phyloP scores from a whole-genome alignment of 2,113 vertebrate species.

The Platichthys flesus region DNA sequence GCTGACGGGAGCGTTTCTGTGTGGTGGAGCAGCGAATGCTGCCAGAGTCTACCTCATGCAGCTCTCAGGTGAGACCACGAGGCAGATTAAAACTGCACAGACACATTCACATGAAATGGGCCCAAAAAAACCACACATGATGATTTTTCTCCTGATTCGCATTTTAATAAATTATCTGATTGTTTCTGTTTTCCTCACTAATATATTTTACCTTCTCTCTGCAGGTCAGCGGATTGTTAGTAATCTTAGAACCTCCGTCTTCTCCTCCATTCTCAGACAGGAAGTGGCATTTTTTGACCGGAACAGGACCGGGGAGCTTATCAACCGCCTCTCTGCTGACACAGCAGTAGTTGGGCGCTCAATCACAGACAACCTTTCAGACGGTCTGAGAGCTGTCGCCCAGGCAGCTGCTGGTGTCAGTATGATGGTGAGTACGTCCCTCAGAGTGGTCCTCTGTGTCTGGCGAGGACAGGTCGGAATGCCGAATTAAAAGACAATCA shows the following conservation, averaged over 20 bases:
- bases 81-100: not conserved
- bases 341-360: constrained; percentile 88
- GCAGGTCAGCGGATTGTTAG: constrained; percentile 94
- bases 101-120: not conserved
- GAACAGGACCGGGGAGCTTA: constrained; percentile 93
- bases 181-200: not conserved
- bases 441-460: constrained; percentile 26
- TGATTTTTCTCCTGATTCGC: not conserved
- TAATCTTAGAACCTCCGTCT: constrained; percentile 87
- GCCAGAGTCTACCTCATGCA: constrained; percentile 96
- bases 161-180: not conserved
- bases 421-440: constrained; percentile 90
- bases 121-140: not conserved
- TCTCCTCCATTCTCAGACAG: constrained; percentile 93
- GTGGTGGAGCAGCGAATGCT: constrained; percentile 92
- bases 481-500: not conserved
- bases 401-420: constrained; percentile 91
- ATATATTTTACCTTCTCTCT: constrained; percentile 20
- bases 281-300: constrained; percentile 96
- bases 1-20: constrained; percentile 90
- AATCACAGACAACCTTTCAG: constrained; percentile 95
- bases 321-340: constrained; percentile 96
- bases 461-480: not conserved
- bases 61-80: constrained; percentile 85
- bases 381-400: constrained; percentile 91